Evolutionary conservation across 2,113 vertebrate species (phyloP).

Genomic region (Odontesthes bonariensis): DNA sequence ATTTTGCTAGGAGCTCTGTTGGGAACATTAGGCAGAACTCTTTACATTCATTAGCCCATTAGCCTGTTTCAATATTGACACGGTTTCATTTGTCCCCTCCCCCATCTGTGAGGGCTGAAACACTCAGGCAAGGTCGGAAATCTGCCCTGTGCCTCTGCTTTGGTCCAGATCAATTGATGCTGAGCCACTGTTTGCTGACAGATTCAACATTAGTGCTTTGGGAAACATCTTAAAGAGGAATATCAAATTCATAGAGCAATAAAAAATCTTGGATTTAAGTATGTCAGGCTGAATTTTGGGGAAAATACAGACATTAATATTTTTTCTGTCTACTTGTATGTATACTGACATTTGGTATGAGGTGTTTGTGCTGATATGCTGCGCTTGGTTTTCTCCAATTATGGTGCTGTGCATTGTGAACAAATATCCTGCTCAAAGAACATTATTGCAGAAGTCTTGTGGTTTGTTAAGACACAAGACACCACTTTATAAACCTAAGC

Average conservation of each 20-base stretch:
- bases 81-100: slow-evolving; percentile 70
- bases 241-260: neutral
- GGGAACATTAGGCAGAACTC: slow-evolving; percentile 78
- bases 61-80: slow-evolving; percentile 78
- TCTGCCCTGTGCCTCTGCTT: slow-evolving; percentile 41
- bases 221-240: slow-evolving; percentile 14
- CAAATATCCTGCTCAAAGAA: neutral
- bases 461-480: neutral
- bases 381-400: neutral
- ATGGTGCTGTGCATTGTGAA: neutral
- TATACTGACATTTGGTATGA: no score
- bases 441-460: neutral
- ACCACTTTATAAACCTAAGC: neutral
- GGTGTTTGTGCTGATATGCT: neutral
- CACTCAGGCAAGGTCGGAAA: slow-evolving; percentile 61
- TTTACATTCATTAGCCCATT: slow-evolving; percentile 77
- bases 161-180: slow-evolving; percentile 31
- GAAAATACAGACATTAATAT: no score
- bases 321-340: no score
- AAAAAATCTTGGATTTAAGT: neutral
- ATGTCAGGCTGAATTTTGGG: no score
- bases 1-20: slow-evolving; percentile 76
- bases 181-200: slow-evolving; percentile 5
- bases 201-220: slow-evolving; percentile 7
- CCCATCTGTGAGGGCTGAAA: slow-evolving; percentile 55